A percentile compares a stretch with the other conserved stretches of the same genome.
These are phyloP conservation scores for Polietes domitor DNA, from an alignment of 2,888 invertebrate genomes.

Conservation along the genomic window DNA sequence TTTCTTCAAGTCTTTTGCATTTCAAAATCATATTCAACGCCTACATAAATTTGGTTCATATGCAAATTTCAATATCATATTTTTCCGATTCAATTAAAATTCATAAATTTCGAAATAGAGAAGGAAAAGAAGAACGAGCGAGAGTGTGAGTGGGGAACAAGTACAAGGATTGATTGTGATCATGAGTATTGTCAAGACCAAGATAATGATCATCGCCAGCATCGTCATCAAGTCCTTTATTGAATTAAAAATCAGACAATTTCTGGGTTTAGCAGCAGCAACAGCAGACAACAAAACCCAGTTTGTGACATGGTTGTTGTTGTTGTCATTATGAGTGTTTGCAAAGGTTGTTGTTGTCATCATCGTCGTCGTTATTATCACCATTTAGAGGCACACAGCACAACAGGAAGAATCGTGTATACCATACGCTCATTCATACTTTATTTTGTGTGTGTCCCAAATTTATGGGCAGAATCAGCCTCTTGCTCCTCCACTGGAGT, in stretches of 20 bases:
- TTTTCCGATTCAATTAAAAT: constrained; percentile 59
- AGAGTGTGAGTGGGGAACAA: constrained; percentile 52
- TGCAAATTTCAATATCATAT: constrained; percentile 62
- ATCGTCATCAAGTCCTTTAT: constrained; percentile 43
- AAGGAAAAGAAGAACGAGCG: constrained; percentile 48
- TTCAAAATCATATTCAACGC: constrained; percentile 47
- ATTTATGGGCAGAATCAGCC: constrained; percentile 6
- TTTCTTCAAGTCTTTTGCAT: too few species aligned
- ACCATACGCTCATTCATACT: background rate
- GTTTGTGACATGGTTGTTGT: constrained; percentile 51
- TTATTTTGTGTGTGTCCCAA: background rate
- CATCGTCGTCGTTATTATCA: constrained; percentile 32
- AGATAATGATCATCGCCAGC: constrained; percentile 48
- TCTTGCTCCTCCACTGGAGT: too few species aligned
- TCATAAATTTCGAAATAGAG: constrained; percentile 38
- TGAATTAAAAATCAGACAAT: constrained; percentile 63
- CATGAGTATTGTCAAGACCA: constrained; percentile 29
- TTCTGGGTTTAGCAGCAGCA: background rate
- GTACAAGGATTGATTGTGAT: constrained; percentile 65
- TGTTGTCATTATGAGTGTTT: constrained; percentile 41
- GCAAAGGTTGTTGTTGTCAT: background rate
- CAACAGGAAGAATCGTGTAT: constrained; percentile 58
- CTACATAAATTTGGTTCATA: constrained; percentile 51
- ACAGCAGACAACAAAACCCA: background rate
- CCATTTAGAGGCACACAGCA: background rate